A percentile compares a stretch with the other conserved stretches of the same genome.
Conservation (phyloP, 1,140 invertebrate genomes). For the Lysiphlebus fabarum region DNA sequence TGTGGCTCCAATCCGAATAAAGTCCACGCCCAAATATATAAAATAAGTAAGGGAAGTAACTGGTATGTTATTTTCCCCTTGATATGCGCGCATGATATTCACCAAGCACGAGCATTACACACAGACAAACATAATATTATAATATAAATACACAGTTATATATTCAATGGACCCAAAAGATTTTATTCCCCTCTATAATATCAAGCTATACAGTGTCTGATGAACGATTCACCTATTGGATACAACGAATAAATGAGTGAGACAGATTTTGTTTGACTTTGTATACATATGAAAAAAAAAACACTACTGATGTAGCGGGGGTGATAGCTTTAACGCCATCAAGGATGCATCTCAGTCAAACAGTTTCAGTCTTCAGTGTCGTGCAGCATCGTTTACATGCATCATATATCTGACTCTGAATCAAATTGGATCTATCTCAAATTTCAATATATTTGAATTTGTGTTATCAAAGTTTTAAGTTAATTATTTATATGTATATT, state of each 20-base stretch:
- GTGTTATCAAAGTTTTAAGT: too few species aligned
- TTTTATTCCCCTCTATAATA: constrained; percentile 13
- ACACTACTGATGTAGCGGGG: constrained; percentile 4
- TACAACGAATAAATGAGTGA: background rate
- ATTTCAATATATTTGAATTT: too few species aligned
- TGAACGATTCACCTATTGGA: constrained; percentile 6
- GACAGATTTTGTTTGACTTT: too few species aligned
- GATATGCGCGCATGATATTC: background rate
- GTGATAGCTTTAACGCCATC: constrained; percentile 7
- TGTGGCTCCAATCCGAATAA: constrained; percentile 35
- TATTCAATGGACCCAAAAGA: constrained; percentile 12
- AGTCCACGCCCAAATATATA: constrained; percentile 31
- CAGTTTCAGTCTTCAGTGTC: constrained; percentile 21
- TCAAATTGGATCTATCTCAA: too few species aligned
- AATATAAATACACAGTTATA: too few species aligned
- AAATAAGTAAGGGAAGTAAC: constrained; percentile 1
- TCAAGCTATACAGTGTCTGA: background rate
- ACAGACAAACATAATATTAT: too few species aligned
- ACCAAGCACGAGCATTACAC: background rate
- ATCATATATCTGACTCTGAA: background rate
- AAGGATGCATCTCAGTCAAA: constrained; percentile 19
- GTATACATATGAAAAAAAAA: too few species aligned
- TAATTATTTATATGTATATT: too few species aligned
- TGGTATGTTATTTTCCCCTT: too few species aligned
- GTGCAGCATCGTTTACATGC: background rate